Percentiles rank a stretch among this genome's conserved stretches.
These are phyloP conservation scores for Dendroctonus valens DNA, from an alignment of 1,140 invertebrate genomes.

Conservation along the genomic window DNA sequence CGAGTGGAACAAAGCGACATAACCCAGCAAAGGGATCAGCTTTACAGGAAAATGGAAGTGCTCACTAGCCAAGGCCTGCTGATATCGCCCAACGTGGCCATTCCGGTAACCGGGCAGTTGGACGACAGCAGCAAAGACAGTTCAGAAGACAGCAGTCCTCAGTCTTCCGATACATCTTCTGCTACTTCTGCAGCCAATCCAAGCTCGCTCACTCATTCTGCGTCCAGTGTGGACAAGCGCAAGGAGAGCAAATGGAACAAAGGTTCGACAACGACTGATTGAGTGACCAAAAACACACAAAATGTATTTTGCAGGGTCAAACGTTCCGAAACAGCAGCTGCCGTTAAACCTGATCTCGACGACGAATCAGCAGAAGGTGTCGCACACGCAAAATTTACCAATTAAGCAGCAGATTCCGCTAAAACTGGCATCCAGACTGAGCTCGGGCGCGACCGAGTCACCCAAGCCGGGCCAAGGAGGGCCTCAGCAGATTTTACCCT, in stretches of 20 bases:
- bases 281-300: too few species aligned
- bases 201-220: slow-evolving; percentile 41
- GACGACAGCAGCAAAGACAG: slow-evolving; percentile 49
- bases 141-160: slow-evolving; percentile 49
- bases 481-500: slow-evolving; percentile 45
- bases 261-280: slow-evolving; percentile 41
- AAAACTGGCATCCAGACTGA: slow-evolving; percentile 66
- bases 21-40: slow-evolving; percentile 79
- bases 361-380: slow-evolving; percentile 77
- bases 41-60: slow-evolving; percentile 79
- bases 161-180: slow-evolving; percentile 46
- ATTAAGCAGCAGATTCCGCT: slow-evolving; percentile 83
- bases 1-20: slow-evolving; percentile 77
- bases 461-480: slow-evolving; percentile 43
- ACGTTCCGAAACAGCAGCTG: slow-evolving; percentile 54
- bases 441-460: slow-evolving; percentile 53
- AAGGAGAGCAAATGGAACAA: slow-evolving; percentile 59
- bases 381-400: slow-evolving; percentile 50
- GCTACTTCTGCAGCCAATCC: slow-evolving; percentile 45
- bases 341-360: slow-evolving; percentile 77
- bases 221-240: slow-evolving; percentile 47
- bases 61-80: slow-evolving; percentile 71
- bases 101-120: slow-evolving; percentile 40
- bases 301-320: slow-evolving; percentile 30
- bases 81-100: slow-evolving; percentile 54